Percentiles rank a stretch among this genome's conserved stretches.
These are phyloP conservation scores for Hemaris fuciformis DNA, from an alignment of 2,888 invertebrate species.

Conservation along the genomic window DNA sequence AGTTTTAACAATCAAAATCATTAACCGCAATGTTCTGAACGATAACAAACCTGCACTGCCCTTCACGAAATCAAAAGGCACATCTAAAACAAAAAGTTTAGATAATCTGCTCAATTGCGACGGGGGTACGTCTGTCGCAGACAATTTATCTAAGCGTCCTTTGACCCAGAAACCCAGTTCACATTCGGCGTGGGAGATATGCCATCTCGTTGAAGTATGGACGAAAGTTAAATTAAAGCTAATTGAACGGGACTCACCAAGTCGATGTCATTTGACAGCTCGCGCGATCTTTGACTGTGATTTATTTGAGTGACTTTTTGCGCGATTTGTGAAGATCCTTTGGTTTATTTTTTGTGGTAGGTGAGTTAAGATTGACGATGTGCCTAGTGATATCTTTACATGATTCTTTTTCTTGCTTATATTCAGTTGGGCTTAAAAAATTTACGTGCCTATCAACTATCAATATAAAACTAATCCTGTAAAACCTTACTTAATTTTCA, in stretches of 20 bases:
- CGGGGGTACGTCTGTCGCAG: constrained; percentile 17
- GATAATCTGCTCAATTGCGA: neutral
- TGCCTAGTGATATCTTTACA: too few species aligned
- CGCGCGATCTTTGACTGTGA: too few species aligned
- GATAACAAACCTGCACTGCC: neutral
- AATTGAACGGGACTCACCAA: neutral
- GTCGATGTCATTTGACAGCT: neutral
- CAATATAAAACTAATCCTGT: too few species aligned
- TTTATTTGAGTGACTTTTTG: too few species aligned
- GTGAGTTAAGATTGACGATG: too few species aligned
- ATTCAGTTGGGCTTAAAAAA: too few species aligned
- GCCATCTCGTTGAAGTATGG: neutral
- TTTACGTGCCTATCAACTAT: too few species aligned
- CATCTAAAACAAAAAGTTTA: neutral
- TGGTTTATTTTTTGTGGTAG: too few species aligned
- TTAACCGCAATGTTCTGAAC: neutral
- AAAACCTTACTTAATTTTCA: too few species aligned
- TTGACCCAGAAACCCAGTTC: constrained; percentile 61
- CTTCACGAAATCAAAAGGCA: neutral
- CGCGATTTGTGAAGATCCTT: too few species aligned
- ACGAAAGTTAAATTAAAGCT: neutral
- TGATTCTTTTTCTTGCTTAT: too few species aligned
- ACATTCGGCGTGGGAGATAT: neutral
- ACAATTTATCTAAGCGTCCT: constrained; percentile 40
- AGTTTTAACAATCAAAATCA: too few species aligned